Evolutionary conservation across 2,113 vertebrate genomes (phyloP).

Genomic region (Entosphenus tridentatus): DNA sequence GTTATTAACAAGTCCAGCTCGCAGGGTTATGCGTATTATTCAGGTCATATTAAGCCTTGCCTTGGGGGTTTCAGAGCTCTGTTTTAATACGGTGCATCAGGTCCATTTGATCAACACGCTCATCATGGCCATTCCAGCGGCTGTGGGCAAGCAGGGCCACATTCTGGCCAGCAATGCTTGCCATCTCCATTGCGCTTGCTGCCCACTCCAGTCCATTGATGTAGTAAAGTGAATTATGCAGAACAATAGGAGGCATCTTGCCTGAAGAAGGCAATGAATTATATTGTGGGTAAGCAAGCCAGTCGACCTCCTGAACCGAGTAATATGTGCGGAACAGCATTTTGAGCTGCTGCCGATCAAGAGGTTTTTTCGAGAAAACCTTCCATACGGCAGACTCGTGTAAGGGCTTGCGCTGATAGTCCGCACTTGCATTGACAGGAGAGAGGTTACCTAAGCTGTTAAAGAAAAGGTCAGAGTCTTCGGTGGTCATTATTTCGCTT

Average conservation of each 20-base stretch:
- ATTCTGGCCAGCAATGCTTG: constrained; percentile 70
- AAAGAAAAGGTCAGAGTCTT: constrained; percentile 47
- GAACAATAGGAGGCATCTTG: constrained; percentile 38
- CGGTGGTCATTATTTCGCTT: constrained; percentile 53
- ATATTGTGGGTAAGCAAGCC: constrained; percentile 52
- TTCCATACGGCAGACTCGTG: constrained; percentile 79
- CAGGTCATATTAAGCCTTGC: not conserved
- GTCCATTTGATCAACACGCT: constrained; percentile 86
- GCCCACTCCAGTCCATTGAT: constrained; percentile 73
- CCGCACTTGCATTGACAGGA: constrained; percentile 55
- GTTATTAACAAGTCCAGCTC: not conserved
- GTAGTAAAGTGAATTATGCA: constrained; percentile 73
- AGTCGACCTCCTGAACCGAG: constrained; percentile 67
- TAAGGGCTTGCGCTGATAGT: constrained; percentile 66
- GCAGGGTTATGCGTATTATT: not conserved
- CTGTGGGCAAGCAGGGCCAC: constrained; percentile 77
- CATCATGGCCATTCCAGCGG: constrained; percentile 61
- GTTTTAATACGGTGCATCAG: constrained; percentile 91
- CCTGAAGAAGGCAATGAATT: constrained; percentile 19
- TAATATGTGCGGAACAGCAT: constrained; percentile 89
- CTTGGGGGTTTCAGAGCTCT: constrained; percentile 34
- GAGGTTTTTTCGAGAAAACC: constrained; percentile 46
- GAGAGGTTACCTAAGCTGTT: constrained; percentile 55
- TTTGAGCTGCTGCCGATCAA: constrained; percentile 60
- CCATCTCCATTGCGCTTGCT: constrained; percentile 83